phyloP scores from a whole-genome alignment of 2,888 invertebrate genomes.

The Drosophila nigritarsus region DNA sequence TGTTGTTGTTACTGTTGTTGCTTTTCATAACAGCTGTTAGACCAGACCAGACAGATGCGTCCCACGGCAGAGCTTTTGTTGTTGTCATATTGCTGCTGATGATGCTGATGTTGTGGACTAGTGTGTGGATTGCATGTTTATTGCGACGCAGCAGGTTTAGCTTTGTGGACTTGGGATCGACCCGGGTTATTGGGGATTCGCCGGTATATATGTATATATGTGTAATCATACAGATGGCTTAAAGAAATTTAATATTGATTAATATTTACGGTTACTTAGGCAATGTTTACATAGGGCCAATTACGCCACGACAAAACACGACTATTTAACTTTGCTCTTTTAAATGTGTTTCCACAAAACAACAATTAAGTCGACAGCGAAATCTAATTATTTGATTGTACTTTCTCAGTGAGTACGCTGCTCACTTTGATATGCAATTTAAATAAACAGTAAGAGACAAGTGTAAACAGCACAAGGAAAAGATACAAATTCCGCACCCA shows the following conservation, averaged over 20 bases:
- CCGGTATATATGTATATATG: slow-evolving; percentile 26
- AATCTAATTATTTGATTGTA: slow-evolving; percentile 33
- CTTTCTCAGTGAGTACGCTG: slow-evolving; percentile 9
- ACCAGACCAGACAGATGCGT: slow-evolving; percentile 41
- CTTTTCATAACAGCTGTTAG: slow-evolving; percentile 71
- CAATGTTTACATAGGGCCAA: slow-evolving; percentile 39
- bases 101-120: slow-evolving; percentile 4
- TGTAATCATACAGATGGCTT: slow-evolving; percentile 6
- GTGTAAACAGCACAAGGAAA: slow-evolving; percentile 40
- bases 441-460: slow-evolving; percentile 37
- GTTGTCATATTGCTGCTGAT: slow-evolving; percentile 23
- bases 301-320: slow-evolving; percentile 13
- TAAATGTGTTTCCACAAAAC: slow-evolving; percentile 10
- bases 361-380: slow-evolving; percentile 29
- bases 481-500: slow-evolving; percentile 13
- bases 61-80: slow-evolving; percentile 38
- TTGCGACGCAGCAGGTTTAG: slow-evolving; percentile 58
- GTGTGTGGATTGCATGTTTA: slow-evolving; percentile 52
- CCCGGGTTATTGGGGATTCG: slow-evolving; percentile 33
- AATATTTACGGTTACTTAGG: slow-evolving; percentile 23
- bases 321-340: slow-evolving; percentile 1
- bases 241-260: background rate
- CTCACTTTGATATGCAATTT: slow-evolving; percentile 23
- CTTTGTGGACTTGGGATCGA: slow-evolving; percentile 42
- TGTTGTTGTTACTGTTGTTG: slow-evolving; percentile 16